Base-by-base conservation (phyloP, 2,113 vertebrate species). In the Phaethornis superciliosus region DNA sequence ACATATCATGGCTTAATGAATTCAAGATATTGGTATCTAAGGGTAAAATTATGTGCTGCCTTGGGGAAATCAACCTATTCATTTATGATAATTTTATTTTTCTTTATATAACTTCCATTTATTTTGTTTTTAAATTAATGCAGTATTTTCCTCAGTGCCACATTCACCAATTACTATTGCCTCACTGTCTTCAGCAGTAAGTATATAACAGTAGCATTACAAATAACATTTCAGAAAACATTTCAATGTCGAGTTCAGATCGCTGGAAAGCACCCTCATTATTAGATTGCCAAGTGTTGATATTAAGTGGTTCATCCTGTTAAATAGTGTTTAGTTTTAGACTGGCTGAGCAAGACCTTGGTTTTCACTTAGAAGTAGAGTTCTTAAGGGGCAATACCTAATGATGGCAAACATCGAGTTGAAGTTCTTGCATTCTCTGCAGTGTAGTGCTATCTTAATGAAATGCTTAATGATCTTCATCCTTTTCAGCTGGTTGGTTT, bases 391-490 rank as follows among this genome's bases (percentile, higher is more conserved):
- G 6, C 40, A 90, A 32, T 96, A 99, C 99, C 99, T 99, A 97
- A 99, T 99, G 95, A 99, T 99, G 82, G 99, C 99, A 95, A 99
- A 99, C 99, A 99, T 99, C 0, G 99, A 99, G 98, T 99, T 99
- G 97, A 99, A 99, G 97, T 99, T 99, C 98, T 99, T 99, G 99
- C 99, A 99, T 89, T 99, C 99, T 87, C 99, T 97, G 93, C 99
- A 99, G 96, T 99, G 99, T n/a, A 99, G 96, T 0, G 99, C 99
- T 75, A 99, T 99, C 97, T 99, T 99, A 97, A 99, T 98, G 97
- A 99, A 99, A 97, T 99, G 99, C 95, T 99, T 99, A 90, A 99
- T 96, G 70, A 98, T 99, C 98, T 99, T 99, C 99, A 99, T 99
- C 93, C 99, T 98, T 90, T 99, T 99, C 46, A 99, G 97, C 95